Evolutionary conservation across 2,113 vertebrate species (phyloP).

Genomic region (Saimiri boliviensis): DNA sequence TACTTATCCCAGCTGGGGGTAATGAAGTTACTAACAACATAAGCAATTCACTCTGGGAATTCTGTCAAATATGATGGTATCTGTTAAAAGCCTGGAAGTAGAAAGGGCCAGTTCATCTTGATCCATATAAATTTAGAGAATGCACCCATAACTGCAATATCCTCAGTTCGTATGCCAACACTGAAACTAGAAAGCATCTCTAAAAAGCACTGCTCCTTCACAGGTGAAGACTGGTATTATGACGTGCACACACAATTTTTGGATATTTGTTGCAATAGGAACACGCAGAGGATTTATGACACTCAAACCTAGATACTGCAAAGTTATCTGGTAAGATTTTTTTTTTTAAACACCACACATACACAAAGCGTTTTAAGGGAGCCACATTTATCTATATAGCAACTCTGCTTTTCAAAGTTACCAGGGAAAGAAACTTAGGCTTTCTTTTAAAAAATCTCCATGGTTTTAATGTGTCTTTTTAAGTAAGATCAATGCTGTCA

Average conservation of each 20-base stretch:
- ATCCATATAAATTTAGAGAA: constrained; percentile 34
- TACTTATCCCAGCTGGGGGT: not conserved
- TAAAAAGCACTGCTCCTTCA: constrained; percentile 48
- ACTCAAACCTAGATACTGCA: constrained; percentile 62
- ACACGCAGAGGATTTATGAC: constrained; percentile 18
- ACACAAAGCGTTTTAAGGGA: constrained; percentile 66
- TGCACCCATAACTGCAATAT: constrained; percentile 48
- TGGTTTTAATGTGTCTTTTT: constrained; percentile 60
- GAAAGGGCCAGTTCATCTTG: constrained; percentile 50
- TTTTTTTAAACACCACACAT: constrained; percentile 40
- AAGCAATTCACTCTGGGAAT: constrained; percentile 51
- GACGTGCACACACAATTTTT: constrained; percentile 40
- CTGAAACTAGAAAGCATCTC: constrained; percentile 50
- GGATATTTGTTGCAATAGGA: constrained; percentile 25
- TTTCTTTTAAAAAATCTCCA: constrained; percentile 38
- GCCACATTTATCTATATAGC: constrained; percentile 49
- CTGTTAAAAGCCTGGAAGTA: constrained; percentile 36
- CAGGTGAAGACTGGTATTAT: not conserved
- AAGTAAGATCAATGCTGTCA: constrained; percentile 64
- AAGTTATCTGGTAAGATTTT: constrained; percentile 46
- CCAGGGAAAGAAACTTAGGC: constrained; percentile 69
- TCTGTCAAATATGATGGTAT: not conserved
- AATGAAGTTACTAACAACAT: constrained; percentile 2
- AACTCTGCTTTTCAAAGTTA: constrained; percentile 71
- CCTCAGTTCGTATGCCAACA: constrained; percentile 45